Evolutionary conservation across 2,888 invertebrate species (phyloP).

Genomic region (Cepaea hortensis): DNA sequence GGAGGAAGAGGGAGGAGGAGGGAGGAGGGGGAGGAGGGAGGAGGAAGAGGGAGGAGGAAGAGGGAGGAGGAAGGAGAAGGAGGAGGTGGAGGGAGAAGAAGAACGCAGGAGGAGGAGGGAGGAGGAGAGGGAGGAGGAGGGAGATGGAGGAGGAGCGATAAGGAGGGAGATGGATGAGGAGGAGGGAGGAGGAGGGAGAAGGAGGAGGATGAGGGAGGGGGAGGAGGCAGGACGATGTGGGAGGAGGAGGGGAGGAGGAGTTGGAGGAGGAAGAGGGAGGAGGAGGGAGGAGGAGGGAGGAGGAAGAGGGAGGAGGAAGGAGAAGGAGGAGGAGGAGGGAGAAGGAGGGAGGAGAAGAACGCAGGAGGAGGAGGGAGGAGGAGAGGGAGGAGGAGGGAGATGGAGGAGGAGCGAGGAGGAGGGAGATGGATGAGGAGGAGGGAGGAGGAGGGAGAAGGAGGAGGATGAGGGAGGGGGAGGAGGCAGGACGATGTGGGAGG

Average conservation of each 20-base stretch:
- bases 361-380: neutral
- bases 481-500: no score
- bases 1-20: neutral
- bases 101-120: no score
- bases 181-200: no score
- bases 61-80: neutral
- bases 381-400: neutral
- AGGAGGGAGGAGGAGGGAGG: conserved; percentile 8
- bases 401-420: neutral
- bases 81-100: neutral
- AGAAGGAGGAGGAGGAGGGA: neutral
- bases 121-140: neutral
- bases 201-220: no score
- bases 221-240: no score
- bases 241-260: no score
- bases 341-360: conserved; percentile 8
- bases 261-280: no score
- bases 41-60: neutral
- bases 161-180: no score
- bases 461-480: no score
- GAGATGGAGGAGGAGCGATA: neutral
- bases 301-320: neutral
- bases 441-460: no score
- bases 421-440: no score
- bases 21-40: neutral